Percentiles rank a stretch among this genome's conserved stretches.
Evolutionary conservation across 2,888 invertebrate genomes (phyloP).

Genomic region (Quadriops clusia): DNA sequence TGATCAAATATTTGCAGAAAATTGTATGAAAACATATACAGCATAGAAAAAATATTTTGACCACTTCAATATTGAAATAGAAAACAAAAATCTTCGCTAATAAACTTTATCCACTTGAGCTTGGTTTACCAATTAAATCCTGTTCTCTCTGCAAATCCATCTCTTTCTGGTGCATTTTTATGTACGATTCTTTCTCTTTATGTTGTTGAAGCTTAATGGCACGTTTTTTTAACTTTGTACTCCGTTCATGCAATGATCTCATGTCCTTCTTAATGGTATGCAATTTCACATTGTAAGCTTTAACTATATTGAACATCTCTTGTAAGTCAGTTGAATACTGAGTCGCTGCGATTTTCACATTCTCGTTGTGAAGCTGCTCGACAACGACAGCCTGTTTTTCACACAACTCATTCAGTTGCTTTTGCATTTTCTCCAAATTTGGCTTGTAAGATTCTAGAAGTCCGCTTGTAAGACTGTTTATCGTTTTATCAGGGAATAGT

Average conservation of each 20-base stretch:
- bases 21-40: too few relatives aligned
- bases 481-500: too few relatives aligned
- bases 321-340: conserved; percentile 22
- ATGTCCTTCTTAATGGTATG: conserved; percentile 36
- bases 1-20: too few relatives aligned
- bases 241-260: conserved; percentile 34
- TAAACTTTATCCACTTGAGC: too few relatives aligned
- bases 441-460: too few relatives aligned
- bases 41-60: too few relatives aligned
- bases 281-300: conserved; percentile 35
- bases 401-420: too few relatives aligned
- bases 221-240: conserved; percentile 37
- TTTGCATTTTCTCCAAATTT: too few relatives aligned
- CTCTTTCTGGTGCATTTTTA: conserved; percentile 26
- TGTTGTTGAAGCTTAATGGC: conserved; percentile 33
- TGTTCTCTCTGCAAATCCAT: conserved; percentile 4
- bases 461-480: too few relatives aligned
- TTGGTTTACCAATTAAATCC: too few relatives aligned
- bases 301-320: conserved; percentile 32
- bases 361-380: conserved; percentile 32
- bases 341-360: conserved; percentile 21
- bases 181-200: conserved; percentile 34
- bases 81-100: too few relatives aligned
- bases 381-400: conserved; percentile 26
- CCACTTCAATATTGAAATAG: too few relatives aligned